Evolutionary conservation across 2,888 invertebrate species (phyloP).

Genomic region (Hyalella azteca): DNA sequence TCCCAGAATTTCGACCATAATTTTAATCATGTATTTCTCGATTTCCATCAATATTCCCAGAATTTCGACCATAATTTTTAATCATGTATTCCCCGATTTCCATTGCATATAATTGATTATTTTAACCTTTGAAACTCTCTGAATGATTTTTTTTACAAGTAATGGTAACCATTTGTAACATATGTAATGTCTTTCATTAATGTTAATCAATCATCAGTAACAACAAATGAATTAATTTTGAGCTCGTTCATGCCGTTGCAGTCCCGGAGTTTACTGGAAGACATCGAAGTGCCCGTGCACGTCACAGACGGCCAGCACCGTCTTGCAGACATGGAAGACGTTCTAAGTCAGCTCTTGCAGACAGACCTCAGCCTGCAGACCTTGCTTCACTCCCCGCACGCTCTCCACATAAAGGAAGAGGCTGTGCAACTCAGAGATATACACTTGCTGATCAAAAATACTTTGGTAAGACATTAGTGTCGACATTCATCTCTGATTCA

Average conservation of each 20-base stretch:
- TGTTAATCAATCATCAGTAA: too few species aligned
- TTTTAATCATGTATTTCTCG: too few species aligned
- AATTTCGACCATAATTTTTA: too few species aligned
- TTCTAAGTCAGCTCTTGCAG: constrained; percentile 45
- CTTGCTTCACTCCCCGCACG: constrained; percentile 53
- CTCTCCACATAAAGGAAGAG: constrained; percentile 51
- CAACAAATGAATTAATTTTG: too few species aligned
- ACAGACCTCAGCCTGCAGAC: constrained; percentile 49
- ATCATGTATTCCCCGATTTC: too few species aligned
- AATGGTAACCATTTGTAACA: too few species aligned
- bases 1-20: too few species aligned
- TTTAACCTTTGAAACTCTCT: too few species aligned
- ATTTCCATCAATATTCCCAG: too few species aligned
- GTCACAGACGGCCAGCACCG: constrained; percentile 37
- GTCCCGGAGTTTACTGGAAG: neutral
- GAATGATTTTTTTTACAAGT: too few species aligned
- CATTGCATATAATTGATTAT: too few species aligned
- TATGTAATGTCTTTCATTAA: neutral
- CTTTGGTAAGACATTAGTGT: constrained; percentile 39
- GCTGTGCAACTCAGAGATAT: constrained; percentile 48
- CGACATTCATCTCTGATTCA: neutral
- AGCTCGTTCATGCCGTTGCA: too few species aligned
- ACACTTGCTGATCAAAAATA: constrained; percentile 49
- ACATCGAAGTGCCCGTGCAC: constrained; percentile 40
- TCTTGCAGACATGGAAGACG: constrained; percentile 41